These are phyloP conservation scores for Synchiropus splendidus DNA, from an alignment of 2,113 vertebrate genomes.

Conservation along the genomic window DNA sequence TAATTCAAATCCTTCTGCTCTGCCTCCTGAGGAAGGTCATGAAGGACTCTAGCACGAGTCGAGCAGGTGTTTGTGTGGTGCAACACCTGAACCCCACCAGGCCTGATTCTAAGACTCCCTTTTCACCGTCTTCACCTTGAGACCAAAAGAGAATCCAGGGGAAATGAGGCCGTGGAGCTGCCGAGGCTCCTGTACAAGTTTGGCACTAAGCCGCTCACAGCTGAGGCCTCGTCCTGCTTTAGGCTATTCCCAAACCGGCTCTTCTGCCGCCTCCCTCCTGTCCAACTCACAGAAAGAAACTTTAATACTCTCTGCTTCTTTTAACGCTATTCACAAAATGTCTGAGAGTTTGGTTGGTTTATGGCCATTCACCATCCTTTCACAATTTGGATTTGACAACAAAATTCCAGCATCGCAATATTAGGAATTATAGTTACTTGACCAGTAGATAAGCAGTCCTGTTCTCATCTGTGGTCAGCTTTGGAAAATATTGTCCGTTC, in stretches of 20 bases:
- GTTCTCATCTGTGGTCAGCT: too few relatives aligned
- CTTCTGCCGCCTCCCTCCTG: constrained; percentile 2
- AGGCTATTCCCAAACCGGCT: constrained; percentile 27
- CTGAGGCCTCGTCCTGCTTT: constrained; percentile 44
- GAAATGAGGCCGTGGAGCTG: constrained; percentile 32
- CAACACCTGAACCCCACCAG: constrained; percentile 21
- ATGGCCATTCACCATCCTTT: too few relatives aligned
- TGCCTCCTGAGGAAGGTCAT: constrained; percentile 6
- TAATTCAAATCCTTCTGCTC: too few relatives aligned
- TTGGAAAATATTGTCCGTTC: too few relatives aligned
- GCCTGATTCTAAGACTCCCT: constrained; percentile 10
- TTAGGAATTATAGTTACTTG: too few relatives aligned
- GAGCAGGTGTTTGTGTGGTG: constrained; percentile 19
- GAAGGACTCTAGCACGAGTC: constrained; percentile 1
- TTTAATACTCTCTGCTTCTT: too few relatives aligned
- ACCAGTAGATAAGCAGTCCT: too few relatives aligned
- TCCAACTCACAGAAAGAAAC: constrained; percentile 12
- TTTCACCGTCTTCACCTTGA: constrained; percentile 10
- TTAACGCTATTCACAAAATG: too few relatives aligned
- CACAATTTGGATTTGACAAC: too few relatives aligned
- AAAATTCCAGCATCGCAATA: too few relatives aligned
- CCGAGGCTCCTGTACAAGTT: constrained; percentile 28
- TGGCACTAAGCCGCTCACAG: constrained; percentile 44
- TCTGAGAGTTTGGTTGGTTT: too few relatives aligned
- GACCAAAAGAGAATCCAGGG: constrained; percentile 18